These are phyloP conservation scores for Chrysomallon squamiferum DNA, from an alignment of 1,140 invertebrate species.

Conservation along the genomic window DNA sequence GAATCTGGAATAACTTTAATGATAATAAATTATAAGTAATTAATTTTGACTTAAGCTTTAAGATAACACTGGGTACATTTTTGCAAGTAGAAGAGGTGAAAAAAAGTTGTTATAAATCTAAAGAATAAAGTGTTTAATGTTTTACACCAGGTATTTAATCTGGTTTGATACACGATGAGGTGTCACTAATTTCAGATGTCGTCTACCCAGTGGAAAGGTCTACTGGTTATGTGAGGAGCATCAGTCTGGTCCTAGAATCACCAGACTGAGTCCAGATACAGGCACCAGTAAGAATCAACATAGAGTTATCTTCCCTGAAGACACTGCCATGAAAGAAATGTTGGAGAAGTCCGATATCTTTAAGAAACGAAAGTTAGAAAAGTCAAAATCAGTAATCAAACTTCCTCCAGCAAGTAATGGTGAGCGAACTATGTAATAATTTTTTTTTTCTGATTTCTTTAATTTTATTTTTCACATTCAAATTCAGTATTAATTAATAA, in stretches of 20 bases:
- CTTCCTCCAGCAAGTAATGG: slow-evolving; percentile 8
- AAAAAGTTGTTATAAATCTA: too few species aligned
- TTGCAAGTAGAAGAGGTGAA: too few species aligned
- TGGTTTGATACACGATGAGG: too few species aligned
- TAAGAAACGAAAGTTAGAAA: slow-evolving; percentile 20
- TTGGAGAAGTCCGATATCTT: slow-evolving; percentile 29
- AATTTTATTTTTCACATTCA: too few species aligned
- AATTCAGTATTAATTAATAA: too few species aligned
- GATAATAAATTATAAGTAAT: too few species aligned
- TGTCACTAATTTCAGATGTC: slow-evolving; percentile 49
- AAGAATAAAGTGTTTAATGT: too few species aligned
- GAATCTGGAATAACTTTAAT: too few species aligned
- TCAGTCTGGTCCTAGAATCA: slow-evolving; percentile 45
- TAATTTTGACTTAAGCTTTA: too few species aligned
- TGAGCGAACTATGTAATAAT: not conserved
- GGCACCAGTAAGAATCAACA: slow-evolving; percentile 24
- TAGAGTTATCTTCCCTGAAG: slow-evolving; percentile 40
- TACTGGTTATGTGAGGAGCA: slow-evolving; percentile 58
- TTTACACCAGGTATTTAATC: too few species aligned
- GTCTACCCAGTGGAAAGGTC: slow-evolving; percentile 58
- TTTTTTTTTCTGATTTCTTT: not conserved
- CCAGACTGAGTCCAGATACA: slow-evolving; percentile 35
- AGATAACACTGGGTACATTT: too few species aligned
- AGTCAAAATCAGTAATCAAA: not conserved
- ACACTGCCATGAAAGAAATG: slow-evolving; percentile 39